phyloP scores from a whole-genome alignment of 2,113 vertebrate genomes.

The Prunella himalayana region DNA sequence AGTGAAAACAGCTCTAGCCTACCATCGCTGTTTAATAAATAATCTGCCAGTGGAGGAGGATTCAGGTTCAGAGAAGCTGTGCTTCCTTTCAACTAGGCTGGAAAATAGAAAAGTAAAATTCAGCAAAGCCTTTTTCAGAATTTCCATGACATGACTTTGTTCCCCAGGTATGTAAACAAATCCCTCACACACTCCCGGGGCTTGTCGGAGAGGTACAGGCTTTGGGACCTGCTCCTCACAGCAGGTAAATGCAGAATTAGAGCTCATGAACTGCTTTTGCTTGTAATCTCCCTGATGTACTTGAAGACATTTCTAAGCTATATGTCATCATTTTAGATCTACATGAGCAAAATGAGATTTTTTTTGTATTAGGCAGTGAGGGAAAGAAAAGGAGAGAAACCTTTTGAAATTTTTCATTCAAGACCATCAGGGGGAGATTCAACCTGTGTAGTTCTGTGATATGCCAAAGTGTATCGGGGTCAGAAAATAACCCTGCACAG shows the following conservation, averaged over 20 bases:
- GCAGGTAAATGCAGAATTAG: background rate
- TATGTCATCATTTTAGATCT: background rate
- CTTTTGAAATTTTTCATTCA: background rate
- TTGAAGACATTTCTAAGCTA: background rate
- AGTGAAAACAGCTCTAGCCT: slow-evolving; percentile 70
- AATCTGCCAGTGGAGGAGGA: slow-evolving; percentile 38
- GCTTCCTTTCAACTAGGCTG: slow-evolving; percentile 39
- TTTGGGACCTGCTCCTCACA: background rate
- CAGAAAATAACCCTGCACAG: slow-evolving; percentile 2
- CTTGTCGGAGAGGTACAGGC: accelerated
- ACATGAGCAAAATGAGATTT: background rate
- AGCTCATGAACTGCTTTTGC: background rate
- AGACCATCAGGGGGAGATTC: background rate
- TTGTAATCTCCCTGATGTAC: background rate
- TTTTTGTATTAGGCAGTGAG: background rate
- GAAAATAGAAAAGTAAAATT: slow-evolving; percentile 23
- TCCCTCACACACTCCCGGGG: accelerated
- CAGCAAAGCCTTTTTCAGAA: background rate
- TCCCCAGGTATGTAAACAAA: background rate
- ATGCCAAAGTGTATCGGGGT: background rate
- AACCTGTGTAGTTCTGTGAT: background rate
- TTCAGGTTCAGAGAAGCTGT: slow-evolving; percentile 32
- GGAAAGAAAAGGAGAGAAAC: background rate
- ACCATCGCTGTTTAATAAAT: slow-evolving; percentile 63
- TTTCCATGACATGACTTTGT: slow-evolving; percentile 16